Base-by-base conservation (phyloP, 2,888 invertebrate genomes). In the Epinotia demarniana region DNA sequence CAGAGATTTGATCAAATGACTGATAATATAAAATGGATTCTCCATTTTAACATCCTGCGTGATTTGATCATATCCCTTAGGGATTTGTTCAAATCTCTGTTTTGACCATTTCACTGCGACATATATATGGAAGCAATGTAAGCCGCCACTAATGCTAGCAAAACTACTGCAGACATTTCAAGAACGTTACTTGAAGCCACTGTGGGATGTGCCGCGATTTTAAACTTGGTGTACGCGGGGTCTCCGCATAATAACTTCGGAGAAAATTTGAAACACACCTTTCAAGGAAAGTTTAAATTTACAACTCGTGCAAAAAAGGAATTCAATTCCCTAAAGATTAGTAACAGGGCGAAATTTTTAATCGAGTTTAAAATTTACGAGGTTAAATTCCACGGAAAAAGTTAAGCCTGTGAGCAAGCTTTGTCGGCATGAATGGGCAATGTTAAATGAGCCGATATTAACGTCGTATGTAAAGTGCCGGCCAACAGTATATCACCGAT, bases 201-300 rank as follows among this genome's bases (percentile, higher is more conserved):
- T 74, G 80, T 81, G 79, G 76, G 79, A 80, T 82, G 77, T 81
- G 82, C 79, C 78, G 72, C 80, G 80, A 81, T 83, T 83, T 83
- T 80, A 80, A 83, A 84, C 79, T 81, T 79, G 79, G 76, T 77
- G 77, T 81, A 79, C 77, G 78, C 78, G 76, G 78, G 75, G 79
- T 80, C 81, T 82, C 83, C 82, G 82, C 84, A 83, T 86, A 85
- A 86, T 82, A 80, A 81, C 80, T 80, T 76, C 75, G 78, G 67
- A 75, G 76, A 78, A 81, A 82, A 82, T 82, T 80, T 80, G 75
- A 79, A 80, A 79, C 78, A 78, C 39, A 49, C 58, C 58, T 69
- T 69, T 57, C 49, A 49, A 53, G 39, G 11, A 64, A 75, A 64
- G 63, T 75, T 75, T 70, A 60, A 75, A 75, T 75, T 75, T 75